phyloP scores from a whole-genome alignment of 37 sponge, comb jelly and placozoan genomes.

The Chondrosia reniformis region DNA sequence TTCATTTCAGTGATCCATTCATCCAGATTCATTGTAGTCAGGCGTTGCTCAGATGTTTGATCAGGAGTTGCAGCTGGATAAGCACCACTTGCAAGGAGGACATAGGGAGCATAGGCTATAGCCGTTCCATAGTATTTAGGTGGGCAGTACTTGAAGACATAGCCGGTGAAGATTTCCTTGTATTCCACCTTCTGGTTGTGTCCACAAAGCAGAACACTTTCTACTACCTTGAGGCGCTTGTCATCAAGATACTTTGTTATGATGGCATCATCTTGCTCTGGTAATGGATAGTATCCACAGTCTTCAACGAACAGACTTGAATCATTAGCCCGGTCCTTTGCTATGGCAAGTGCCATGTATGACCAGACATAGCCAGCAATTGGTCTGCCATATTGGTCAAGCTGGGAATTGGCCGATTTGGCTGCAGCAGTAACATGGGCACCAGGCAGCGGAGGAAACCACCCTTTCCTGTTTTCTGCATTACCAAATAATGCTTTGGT shows the following conservation, averaged over 20 bases:
- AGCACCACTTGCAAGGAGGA: slow-evolving; percentile 7
- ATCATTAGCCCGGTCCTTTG: slow-evolving; percentile 1
- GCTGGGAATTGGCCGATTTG: neutral
- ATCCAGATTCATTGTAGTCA: neutral
- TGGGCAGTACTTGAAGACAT: neutral
- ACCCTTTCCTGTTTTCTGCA: slow-evolving; percentile 25
- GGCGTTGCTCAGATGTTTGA: neutral
- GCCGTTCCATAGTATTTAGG: neutral
- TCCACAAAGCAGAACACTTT: neutral
- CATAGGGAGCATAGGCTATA: slow-evolving; percentile 5
- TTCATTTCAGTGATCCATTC: neutral
- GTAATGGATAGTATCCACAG: neutral
- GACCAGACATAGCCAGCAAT: slow-evolving; percentile 23
- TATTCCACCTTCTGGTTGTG: neutral
- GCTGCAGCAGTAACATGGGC: slow-evolving; percentile 26
- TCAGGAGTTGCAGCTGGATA: neutral
- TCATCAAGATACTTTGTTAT: neutral
- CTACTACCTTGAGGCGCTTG: neutral
- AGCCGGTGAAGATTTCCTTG: slow-evolving; percentile 18
- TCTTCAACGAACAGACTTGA: slow-evolving; percentile 30
- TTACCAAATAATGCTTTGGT: slow-evolving; percentile 19
- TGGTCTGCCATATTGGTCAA: neutral
- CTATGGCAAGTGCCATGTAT: slow-evolving; percentile 11
- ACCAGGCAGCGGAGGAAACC: slow-evolving; percentile 17
- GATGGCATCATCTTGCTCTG: neutral